Evolutionary conservation across 2,797 vertebrate species (phyloP), one percentile per base, ranked within the genome.

Genomic region (Rousettus madagascariensis): DNA sequence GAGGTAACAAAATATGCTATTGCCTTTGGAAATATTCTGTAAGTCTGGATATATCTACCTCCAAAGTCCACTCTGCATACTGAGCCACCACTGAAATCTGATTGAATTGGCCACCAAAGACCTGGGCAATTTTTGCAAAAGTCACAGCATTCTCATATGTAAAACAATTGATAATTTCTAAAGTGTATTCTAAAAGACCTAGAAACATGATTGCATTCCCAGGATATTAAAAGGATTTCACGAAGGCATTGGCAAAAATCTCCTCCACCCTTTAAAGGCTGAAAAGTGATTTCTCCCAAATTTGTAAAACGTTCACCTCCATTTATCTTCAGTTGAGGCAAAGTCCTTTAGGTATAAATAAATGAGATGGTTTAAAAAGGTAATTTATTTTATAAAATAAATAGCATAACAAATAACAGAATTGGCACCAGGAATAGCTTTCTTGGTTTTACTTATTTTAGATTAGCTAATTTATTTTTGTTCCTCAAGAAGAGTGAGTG

Each of bases 301-400:
- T 85, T 94, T 94, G 66, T 65, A 65, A 82, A 96, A 20, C 17
- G 28, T 72, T 78, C 68, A 55, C 13, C 61, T 11, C 10, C 72
- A 36, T 77, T 92, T 93, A 91, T 77, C 43, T 96, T 85, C 84
- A 36, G 53, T 87, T 90, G 87, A 87, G 85, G 78, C 26, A 82
- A 71, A 97, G 38, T 92, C 80, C 22, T 92, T 57, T 90, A 77
- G 71, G 53, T 85, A 26, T 88, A 95, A 95, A 95, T 82, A 92
- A 95, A 92, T 71, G 20, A 95, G 43, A 85, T 53, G 20, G 93
- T 92, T 93, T 90, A 93, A 77, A 20, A 95, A 78, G 80, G 80
- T 83, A 51, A 83, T 91, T 96, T 85, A 71, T 95, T 91, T 86
- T 53, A 86, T 84, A 93, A 96, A 96, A 90, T 46, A 86, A 55